Base-by-base conservation (phyloP, 2,888 invertebrate genomes). In the Agrochola litura region DNA sequence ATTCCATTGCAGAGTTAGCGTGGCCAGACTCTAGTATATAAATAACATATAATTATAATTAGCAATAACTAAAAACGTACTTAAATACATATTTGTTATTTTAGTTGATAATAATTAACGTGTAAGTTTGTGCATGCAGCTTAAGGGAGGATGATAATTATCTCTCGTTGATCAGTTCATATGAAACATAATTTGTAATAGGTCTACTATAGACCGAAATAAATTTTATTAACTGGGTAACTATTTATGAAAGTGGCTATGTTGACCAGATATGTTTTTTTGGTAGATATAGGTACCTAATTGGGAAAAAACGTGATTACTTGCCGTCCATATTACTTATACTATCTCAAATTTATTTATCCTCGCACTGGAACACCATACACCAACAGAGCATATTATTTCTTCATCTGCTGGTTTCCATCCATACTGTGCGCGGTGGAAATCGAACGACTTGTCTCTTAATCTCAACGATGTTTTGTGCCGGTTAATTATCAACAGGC, bases 1-100 rank as follows among this genome's bases (percentile, higher is more conserved):
- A 37, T 37, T 37, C 37, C 37, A 37, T 37, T 37, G 37, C 37
- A 37, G 37, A 37, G 37, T 37, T 37, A 37, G 37, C 37, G 37
- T 37, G 37, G 37, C 37, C 37, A 37, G 37, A 37, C 37, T 37
- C 37, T 30, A 30, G 12, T 67, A 37, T 67, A 69, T 87, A 76
- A 37, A 77, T 76, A 81, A 74, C 73, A 80, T 84, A 84, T 82
- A 77, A 83, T 77, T 77, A 80, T 79, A 73, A 72, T 75, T 80
- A 86, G 78, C 43, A 75, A 79, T 85, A 76, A 77, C 43, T 71
- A 72, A 76, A 66, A 74, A 69, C 41, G 76, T 85, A 84, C 81
- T 84, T 85, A 86, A 71, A 76, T 73, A 77, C 22, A 63, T 74
- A 77, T 77, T 73, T 65, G 49, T 83, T 65, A 79, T 73, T 66